These are phyloP conservation scores for Calonectris borealis DNA, from an alignment of 2,113 vertebrate species.

Conservation along the genomic window DNA sequence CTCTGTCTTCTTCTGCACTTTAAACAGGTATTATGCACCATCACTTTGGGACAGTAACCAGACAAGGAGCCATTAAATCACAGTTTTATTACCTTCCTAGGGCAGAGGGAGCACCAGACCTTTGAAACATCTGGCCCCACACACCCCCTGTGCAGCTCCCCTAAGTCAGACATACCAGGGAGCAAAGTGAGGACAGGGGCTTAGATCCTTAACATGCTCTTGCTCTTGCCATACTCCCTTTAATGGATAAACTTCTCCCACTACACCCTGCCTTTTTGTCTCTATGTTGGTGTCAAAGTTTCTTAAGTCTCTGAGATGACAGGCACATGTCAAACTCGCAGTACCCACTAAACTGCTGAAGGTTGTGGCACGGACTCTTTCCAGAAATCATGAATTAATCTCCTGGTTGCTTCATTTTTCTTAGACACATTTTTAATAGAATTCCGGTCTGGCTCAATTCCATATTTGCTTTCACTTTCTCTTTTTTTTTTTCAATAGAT, in stretches of 20 bases:
- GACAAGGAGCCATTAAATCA: neutral
- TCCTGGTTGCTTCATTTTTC: neutral
- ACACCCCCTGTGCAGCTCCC: fast-evolving
- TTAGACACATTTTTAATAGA: neutral
- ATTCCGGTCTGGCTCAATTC: neutral
- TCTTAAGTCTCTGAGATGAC: neutral
- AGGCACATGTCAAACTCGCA: neutral
- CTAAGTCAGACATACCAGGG: neutral
- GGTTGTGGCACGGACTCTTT: neutral
- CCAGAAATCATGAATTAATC: neutral
- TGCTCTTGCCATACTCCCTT: neutral
- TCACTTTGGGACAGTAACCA: neutral
- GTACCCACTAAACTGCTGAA: neutral
- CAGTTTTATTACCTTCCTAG: neutral
- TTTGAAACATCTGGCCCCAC: neutral
- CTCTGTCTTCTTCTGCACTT: neutral
- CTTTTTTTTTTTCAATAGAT: neutral
- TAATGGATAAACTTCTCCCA: neutral
- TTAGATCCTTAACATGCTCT: neutral
- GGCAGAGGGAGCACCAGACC: neutral
- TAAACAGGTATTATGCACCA: neutral
- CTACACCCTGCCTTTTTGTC: neutral
- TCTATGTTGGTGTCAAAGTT: neutral
- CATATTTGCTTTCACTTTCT: neutral
- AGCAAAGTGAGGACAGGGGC: neutral